Evolutionary conservation across 2,113 vertebrate species (phyloP).

Genomic region (Dolichotis patagonum): DNA sequence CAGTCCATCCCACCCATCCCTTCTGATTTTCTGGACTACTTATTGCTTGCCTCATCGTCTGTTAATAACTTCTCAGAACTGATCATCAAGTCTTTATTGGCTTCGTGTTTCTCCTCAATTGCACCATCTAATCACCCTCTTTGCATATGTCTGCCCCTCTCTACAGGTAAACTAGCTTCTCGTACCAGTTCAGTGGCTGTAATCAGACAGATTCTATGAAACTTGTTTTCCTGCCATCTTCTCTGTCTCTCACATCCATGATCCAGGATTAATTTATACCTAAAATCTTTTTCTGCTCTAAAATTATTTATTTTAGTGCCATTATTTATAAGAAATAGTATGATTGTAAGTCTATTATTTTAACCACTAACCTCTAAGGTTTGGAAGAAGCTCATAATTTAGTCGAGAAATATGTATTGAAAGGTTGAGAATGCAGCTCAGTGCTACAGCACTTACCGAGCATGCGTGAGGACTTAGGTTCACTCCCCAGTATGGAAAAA

Average conservation of each 20-base stretch:
- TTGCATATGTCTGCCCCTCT: background rate
- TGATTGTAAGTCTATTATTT: background rate
- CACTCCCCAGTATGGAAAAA: background rate
- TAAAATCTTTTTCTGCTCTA: background rate
- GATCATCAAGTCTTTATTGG: background rate
- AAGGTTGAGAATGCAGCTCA: background rate
- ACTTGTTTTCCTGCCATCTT: background rate
- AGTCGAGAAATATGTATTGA: background rate
- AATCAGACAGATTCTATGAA: background rate
- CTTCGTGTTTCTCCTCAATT: background rate
- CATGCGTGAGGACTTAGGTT: background rate
- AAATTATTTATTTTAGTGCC: background rate
- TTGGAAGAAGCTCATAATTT: background rate
- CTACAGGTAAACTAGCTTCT: background rate
- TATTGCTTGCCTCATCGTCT: background rate
- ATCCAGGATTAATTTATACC: constrained; percentile 1
- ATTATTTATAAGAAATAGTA: background rate
- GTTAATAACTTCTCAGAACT: background rate
- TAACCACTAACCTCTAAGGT: constrained; percentile 17
- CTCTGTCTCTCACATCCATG: background rate
- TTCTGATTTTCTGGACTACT: background rate
- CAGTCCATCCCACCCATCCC: background rate
- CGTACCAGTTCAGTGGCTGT: background rate
- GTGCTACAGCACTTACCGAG: background rate
- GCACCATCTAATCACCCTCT: background rate